A percentile compares a stretch with the other conserved stretches of the same genome.
Conservation (phyloP, 2,113 vertebrate species). For the Scomber scombrus region DNA sequence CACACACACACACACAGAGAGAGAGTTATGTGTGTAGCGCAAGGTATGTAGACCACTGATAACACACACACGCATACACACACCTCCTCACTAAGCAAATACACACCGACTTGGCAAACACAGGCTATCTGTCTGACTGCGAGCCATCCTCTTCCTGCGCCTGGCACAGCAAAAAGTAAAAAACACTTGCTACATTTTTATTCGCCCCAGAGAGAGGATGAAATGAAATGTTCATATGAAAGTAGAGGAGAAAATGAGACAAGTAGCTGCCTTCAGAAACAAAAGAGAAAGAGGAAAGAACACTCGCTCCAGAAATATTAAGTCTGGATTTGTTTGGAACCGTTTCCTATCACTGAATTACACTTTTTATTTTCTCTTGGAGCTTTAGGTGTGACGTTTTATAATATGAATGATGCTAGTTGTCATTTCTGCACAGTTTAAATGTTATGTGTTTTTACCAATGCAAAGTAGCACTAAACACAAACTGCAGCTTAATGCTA, state of each 20-base stretch:
- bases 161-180: background rate
- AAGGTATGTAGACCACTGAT: constrained; percentile 54
- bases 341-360: background rate
- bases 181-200: constrained; percentile 29
- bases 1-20: constrained; percentile 1
- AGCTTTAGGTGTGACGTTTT: too few relatives aligned
- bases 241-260: constrained; percentile 13
- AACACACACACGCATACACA: constrained; percentile 48
- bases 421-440: background rate
- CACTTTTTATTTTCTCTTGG: too few relatives aligned
- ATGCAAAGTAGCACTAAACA: too few relatives aligned
- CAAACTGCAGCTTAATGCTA: too few relatives aligned
- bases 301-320: background rate
- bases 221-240: constrained; percentile 32
- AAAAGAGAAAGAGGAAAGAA: constrained; percentile 22
- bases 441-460: background rate
- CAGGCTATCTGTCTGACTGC: background rate
- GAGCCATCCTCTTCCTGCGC: constrained; percentile 32
- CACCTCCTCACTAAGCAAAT: constrained; percentile 50
- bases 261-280: constrained; percentile 19
- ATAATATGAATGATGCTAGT: background rate
- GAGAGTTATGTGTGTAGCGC: constrained; percentile 10
- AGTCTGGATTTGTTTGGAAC: constrained; percentile 6
- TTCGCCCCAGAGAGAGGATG: constrained; percentile 24
- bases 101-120: constrained; percentile 54